These are phyloP conservation scores for Metallyticus violacea DNA, from an alignment of 2,888 invertebrate species.

Conservation along the genomic window DNA sequence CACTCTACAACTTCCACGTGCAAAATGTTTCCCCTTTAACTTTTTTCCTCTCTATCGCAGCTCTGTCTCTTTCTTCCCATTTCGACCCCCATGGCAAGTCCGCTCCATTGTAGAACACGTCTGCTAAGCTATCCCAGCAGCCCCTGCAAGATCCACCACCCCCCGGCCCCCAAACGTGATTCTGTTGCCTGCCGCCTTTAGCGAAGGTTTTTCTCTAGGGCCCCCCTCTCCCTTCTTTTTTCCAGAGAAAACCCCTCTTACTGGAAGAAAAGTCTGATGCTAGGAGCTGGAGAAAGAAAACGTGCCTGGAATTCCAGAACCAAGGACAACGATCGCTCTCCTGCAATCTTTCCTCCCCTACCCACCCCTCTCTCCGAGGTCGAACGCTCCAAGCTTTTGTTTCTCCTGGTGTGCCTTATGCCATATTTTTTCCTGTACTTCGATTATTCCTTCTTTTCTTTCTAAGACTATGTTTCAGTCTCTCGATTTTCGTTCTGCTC, in stretches of 20 bases:
- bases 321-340: slow-evolving; percentile 15
- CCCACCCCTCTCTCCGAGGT: background rate
- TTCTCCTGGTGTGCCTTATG: background rate
- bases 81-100: background rate
- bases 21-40: slow-evolving; percentile 19
- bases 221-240: background rate
- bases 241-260: slow-evolving; percentile 8
- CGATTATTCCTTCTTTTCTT: background rate
- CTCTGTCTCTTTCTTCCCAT: background rate
- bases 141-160: slow-evolving; percentile 11
- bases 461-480: background rate
- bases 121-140: slow-evolving; percentile 8
- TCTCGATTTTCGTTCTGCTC: background rate
- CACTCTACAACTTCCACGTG: background rate
- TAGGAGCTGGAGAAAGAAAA: slow-evolving; percentile 20
- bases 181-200: slow-evolving; percentile 1
- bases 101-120: slow-evolving; percentile 11
- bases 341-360: slow-evolving; percentile 13
- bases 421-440: background rate
- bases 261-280: slow-evolving; percentile 25
- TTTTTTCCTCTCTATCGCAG: slow-evolving; percentile 7
- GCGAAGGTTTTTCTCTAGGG: slow-evolving; percentile 19
- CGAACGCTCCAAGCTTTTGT: background rate
- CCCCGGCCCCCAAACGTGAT: slow-evolving; percentile 1
- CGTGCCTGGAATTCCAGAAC: slow-evolving; percentile 27